phyloP scores from a whole-genome alignment of 2,797 vertebrate genomes.

The Muscicapa comitata region DNA sequence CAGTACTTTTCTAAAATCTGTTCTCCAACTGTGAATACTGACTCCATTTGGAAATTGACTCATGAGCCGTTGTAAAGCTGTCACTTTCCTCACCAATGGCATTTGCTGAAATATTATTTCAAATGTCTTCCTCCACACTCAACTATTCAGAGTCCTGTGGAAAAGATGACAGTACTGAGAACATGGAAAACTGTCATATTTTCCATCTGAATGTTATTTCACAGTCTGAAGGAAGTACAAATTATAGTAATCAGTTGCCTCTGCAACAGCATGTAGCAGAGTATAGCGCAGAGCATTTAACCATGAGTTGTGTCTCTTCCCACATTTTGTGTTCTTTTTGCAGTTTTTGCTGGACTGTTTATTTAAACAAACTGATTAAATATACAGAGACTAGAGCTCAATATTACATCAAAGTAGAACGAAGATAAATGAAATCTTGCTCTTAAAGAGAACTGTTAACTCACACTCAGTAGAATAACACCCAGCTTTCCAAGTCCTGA shows the following conservation, averaged over 20 bases:
- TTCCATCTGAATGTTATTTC: slow-evolving; percentile 24
- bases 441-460: background rate
- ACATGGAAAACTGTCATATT: background rate
- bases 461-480: background rate
- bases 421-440: background rate
- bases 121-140: background rate
- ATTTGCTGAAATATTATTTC: slow-evolving; percentile 18
- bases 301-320: background rate
- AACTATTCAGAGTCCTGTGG: background rate
- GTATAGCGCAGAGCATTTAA: background rate
- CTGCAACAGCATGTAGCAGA: background rate
- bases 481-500: background rate
- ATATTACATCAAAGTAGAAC: background rate
- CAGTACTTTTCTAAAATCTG: background rate
- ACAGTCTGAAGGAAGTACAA: slow-evolving; percentile 4
- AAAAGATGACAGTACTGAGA: slow-evolving; percentile 32
- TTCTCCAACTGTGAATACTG: background rate
- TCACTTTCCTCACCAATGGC: background rate
- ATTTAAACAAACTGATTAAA: background rate
- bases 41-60: background rate
- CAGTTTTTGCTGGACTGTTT: background rate
- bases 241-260: slow-evolving; percentile 22
- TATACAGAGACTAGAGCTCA: background rate
- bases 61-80: background rate
- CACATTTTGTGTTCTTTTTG: background rate